A percentile compares a stretch with the other conserved stretches of the same genome.
Conservation (phyloP, 2,797 vertebrate genomes). For the Eospalax fontanierii region DNA sequence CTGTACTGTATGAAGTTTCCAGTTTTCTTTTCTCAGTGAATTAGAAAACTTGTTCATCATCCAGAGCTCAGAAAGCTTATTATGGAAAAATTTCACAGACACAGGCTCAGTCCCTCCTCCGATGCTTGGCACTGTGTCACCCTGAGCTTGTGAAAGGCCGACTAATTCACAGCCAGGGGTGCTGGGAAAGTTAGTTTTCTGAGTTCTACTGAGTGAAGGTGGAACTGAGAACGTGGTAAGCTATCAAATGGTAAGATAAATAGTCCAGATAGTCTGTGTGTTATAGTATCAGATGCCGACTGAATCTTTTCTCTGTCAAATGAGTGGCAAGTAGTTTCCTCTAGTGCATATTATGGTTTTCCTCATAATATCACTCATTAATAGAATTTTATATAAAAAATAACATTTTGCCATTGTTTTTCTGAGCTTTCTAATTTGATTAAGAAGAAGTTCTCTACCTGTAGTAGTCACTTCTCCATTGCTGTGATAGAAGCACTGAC, state of each 20-base stretch:
- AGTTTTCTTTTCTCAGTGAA: neutral
- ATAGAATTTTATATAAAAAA: neutral
- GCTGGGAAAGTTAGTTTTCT: neutral
- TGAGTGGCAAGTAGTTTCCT: slow-evolving; percentile 9
- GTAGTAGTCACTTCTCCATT: no score
- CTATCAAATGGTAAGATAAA: neutral
- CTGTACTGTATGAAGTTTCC: neutral
- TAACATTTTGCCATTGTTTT: neutral
- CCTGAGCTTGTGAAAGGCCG: neutral
- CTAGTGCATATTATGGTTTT: slow-evolving; percentile 2
- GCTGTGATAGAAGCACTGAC: no score
- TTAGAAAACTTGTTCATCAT: neutral
- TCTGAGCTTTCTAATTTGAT: slow-evolving; percentile 47
- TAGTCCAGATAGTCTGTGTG: neutral
- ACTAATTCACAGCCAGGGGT: neutral
- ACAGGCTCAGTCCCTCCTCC: neutral
- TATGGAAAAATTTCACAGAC: slow-evolving; percentile 26
- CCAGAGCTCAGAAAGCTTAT: slow-evolving; percentile 29
- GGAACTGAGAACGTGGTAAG: neutral
- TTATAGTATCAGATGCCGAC: neutral
- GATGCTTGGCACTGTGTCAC: neutral
- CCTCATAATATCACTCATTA: neutral
- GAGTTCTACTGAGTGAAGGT: neutral
- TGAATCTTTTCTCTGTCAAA: neutral
- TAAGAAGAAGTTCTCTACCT: slow-evolving; percentile 8